Conservation (phyloP, 2,113 vertebrate genomes). For the Dasyornis broadbenti region DNA sequence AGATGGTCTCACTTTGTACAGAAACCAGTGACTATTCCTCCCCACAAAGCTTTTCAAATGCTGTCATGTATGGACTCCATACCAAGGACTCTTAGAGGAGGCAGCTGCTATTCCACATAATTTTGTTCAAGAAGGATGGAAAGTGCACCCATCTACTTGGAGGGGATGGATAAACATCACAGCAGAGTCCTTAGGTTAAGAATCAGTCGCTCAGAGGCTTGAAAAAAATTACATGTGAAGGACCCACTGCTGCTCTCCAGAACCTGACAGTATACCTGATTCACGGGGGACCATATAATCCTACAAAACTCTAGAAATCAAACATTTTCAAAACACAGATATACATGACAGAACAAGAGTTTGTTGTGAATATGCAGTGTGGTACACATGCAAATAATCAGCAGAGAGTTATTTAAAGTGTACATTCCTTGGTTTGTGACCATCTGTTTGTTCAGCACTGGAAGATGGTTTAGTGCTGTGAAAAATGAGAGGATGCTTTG, state of each 20-base stretch:
- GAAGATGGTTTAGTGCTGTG: neutral
- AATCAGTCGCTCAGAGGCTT: neutral
- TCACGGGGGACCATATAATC: neutral
- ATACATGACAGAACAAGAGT: neutral
- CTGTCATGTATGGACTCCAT: neutral
- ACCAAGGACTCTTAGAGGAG: neutral
- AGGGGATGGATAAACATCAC: neutral
- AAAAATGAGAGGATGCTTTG: slow-evolving; percentile 4
- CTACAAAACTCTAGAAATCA: neutral
- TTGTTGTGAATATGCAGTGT: neutral
- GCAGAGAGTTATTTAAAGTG: neutral
- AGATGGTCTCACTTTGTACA: neutral
- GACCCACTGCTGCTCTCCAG: neutral
- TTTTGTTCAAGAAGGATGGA: neutral
- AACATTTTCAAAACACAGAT: neutral
- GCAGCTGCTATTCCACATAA: neutral
- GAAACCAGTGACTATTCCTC: neutral
- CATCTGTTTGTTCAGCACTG: neutral
- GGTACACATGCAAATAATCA: slow-evolving; percentile 7
- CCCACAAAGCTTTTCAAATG: neutral
- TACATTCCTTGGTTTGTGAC: neutral
- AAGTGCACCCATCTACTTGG: neutral
- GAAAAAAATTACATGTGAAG: neutral
- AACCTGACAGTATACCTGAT: neutral
- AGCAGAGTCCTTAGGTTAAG: neutral